Base-by-base conservation (phyloP, 2,797 vertebrate species). In the Cryptoprocta ferox region DNA sequence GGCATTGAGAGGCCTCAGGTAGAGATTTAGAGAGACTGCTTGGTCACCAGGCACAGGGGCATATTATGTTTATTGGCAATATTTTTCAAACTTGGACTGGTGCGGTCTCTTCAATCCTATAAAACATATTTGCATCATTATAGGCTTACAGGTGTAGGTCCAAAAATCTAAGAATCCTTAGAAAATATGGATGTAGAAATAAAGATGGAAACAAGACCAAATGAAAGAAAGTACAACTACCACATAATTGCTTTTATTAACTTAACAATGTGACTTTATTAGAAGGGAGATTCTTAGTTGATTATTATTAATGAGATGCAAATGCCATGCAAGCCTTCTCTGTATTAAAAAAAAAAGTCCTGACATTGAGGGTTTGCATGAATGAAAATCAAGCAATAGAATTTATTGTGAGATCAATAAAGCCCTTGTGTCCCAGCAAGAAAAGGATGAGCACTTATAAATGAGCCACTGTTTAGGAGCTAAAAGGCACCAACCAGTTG, bases 371-470 rank as follows among this genome's bases (percentile, higher is more conserved):
- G 0, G 6, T 80, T 78, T 92, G 53, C 14, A 59, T 61, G 37
- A 76, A 63, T 61, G 37, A 76, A 94, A 89, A 89, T 93, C 39
- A 91, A 92, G 56, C 73, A 59, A 88, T 85, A 81, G 13, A 81
- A 73, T 86, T 71, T 50, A 70, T 75, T 87, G 59, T 94, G 78
- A 80, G 26, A 93, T 96, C 94, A 96, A 91, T 71, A 88, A 85
- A 75, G 21, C 53, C 84, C 88, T 96, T 95, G 91, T 93, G 91
- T 94, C 56, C 16, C 37, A 76, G 85, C 12, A 30, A 91, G 76
- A 90, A 92, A 87, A 91, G 35, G 93, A 91, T 85, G 45, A 73
- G 21, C 35, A n/a, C n/a, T 63, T 78, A 73, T 68, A 86, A 93
- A 90, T 48, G 28, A 92, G 16, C 30, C 32, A 89, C 68, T 96